Base-by-base conservation (phyloP, 2,888 invertebrate genomes). In the Pseudolycoriella hygida region DNA sequence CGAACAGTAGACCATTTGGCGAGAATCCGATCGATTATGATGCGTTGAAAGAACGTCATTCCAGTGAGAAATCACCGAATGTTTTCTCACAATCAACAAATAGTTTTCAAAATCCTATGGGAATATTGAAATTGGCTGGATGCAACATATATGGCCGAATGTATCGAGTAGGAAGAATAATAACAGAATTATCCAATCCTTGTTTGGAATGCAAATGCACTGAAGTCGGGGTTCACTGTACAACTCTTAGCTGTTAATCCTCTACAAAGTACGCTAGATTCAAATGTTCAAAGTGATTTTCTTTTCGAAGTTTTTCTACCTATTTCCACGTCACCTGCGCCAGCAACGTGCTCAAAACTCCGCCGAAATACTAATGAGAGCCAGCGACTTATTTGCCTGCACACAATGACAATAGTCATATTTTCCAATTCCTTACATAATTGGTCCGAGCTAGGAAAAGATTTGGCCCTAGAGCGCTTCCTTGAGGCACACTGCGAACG, bases 111-210 rank as follows among this genome's bases (percentile, higher is more conserved):
- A 57, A 58, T 52, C 56, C 60, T 40, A 62, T 71, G 12, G 77
- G 79, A 31, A 62, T 79, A 43, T 64, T 84, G 40, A 87, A 86
- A 62, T 61, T 88, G 49, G 85, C 85, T 11, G 88, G 88, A 1
- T 89, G 89, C 59, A 89, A 89, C 64, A 88, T 89, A 54, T 88
- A 88, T 56, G 89, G 89, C 5, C 72, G 80, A 50, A 88, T 88
- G 82, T 88, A 88, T 61, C 72, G 81, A 18, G 82, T 88, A 10
- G 86, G 84, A 3, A 71, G 78, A 55, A 80, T 85, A 52, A 87
- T 89, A 53, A 72, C 79, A 2, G 87, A 89, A 66, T 66, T 89
- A 49, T 86, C 87, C 5, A 77, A 77, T 47, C 76, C 80, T 12
- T 89, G 89, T 62, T 72, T 79, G 52, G 82, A 84, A 64, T 89